These are phyloP conservation scores for Solenodon paradoxus DNA, from an alignment of 2,113 vertebrate species.

Conservation along the genomic window DNA sequence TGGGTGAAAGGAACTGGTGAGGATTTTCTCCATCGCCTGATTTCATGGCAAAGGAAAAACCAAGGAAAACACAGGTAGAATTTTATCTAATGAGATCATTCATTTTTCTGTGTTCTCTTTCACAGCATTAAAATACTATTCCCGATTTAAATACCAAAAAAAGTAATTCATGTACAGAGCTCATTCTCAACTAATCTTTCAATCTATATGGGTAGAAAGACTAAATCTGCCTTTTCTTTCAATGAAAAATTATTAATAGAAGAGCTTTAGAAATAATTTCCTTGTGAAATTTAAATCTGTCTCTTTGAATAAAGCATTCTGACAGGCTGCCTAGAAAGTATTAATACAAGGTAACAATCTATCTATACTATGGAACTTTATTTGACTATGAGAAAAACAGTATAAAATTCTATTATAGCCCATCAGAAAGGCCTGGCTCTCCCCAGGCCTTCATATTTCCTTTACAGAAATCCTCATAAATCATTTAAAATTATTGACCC, in stretches of 20 bases:
- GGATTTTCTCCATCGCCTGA: not conserved
- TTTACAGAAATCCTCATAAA: slow-evolving; percentile 79
- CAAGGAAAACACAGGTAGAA: slow-evolving; percentile 40
- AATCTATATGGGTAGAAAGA: slow-evolving; percentile 47
- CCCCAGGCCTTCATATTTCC: slow-evolving; percentile 67
- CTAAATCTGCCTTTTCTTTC: slow-evolving; percentile 61
- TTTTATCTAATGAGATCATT: slow-evolving; percentile 49
- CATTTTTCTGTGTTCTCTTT: slow-evolving; percentile 50
- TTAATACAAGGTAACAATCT: slow-evolving; percentile 65
- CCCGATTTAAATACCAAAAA: slow-evolving; percentile 63
- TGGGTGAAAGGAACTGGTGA: not conserved
- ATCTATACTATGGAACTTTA: slow-evolving; percentile 78
- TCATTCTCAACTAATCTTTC: slow-evolving; percentile 59
- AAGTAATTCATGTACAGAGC: slow-evolving; percentile 25
- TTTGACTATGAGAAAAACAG: slow-evolving; percentile 79
- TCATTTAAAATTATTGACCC: slow-evolving; percentile 82
- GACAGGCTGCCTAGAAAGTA: slow-evolving; percentile 49
- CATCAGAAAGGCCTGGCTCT: slow-evolving; percentile 67
- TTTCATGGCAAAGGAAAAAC: not conserved
- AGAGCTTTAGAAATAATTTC: slow-evolving; percentile 63
- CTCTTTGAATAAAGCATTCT: slow-evolving; percentile 67
- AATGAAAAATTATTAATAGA: slow-evolving; percentile 62
- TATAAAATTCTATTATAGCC: slow-evolving; percentile 73
- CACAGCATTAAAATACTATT: slow-evolving; percentile 43
- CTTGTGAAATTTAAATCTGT: slow-evolving; percentile 56